Percentiles rank a stretch among this genome's conserved stretches.
These are phyloP conservation scores for Drosophila ficusphila DNA, from an alignment of 1,140 invertebrate species.

Conservation along the genomic window DNA sequence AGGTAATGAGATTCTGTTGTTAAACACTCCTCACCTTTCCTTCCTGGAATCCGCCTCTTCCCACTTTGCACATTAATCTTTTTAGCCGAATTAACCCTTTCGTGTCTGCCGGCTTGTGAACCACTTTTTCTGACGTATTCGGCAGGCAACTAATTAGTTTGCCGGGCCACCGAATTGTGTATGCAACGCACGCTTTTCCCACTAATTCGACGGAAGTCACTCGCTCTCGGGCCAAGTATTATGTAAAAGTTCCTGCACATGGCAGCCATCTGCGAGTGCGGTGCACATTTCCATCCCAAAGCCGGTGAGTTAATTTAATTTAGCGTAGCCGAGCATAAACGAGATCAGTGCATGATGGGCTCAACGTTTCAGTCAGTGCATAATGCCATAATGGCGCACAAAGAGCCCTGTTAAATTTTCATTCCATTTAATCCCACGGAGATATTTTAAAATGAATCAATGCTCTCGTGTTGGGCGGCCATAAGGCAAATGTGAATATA, in stretches of 20 bases:
- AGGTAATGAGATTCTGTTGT: not conserved
- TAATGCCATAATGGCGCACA: constrained; percentile 23
- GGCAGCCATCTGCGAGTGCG: constrained; percentile 1
- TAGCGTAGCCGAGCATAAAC: constrained; percentile 9
- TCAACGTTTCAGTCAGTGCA: not conserved
- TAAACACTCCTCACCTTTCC: not conserved
- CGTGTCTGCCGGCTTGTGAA: constrained; percentile 1
- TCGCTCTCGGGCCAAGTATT: constrained; percentile 22
- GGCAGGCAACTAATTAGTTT: constrained; percentile 36
- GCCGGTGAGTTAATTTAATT: constrained; percentile 31
- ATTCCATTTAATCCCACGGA: constrained; percentile 15
- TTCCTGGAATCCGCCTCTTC: not conserved
- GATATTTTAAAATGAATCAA: constrained; percentile 36
- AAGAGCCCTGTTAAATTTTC: constrained; percentile 9
- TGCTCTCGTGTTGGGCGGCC: constrained; percentile 22
- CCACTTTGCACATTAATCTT: too few relatives aligned
- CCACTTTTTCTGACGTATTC: constrained; percentile 12
- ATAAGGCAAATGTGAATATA: constrained; percentile 39
- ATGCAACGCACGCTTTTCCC: constrained; percentile 24
- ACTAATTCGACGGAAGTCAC: constrained; percentile 24
- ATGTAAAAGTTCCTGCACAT: constrained; percentile 25
- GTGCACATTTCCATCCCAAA: not conserved
- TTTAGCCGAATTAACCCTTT: constrained; percentile 32
- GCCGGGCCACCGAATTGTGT: constrained; percentile 16
- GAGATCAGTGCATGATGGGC: constrained; percentile 16